phyloP scores from a whole-genome alignment of 2,888 invertebrate species.

The Gastrophysa polygoni region DNA sequence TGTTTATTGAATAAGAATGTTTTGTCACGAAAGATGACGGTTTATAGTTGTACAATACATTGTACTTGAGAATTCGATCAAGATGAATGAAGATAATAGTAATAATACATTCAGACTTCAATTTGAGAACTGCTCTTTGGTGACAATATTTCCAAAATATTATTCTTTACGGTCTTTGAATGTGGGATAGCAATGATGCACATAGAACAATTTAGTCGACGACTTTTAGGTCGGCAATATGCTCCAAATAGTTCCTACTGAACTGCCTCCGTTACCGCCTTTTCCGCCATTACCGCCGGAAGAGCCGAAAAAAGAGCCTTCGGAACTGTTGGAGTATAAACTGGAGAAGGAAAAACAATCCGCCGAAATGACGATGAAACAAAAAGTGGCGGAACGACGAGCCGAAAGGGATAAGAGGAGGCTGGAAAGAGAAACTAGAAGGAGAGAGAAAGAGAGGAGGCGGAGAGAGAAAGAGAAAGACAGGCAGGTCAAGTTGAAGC shows the following conservation, averaged over 20 bases:
- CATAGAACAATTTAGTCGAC: background rate
- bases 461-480: conserved; percentile 54
- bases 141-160: too few species aligned
- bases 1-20: too few species aligned
- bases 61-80: too few species aligned
- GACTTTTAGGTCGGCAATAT: conserved; percentile 63
- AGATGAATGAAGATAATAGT: too few species aligned
- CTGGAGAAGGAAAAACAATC: conserved; percentile 37
- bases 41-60: too few species aligned
- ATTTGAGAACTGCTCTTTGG: too few species aligned
- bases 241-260: conserved; percentile 65
- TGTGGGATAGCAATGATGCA: background rate
- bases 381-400: conserved; percentile 50
- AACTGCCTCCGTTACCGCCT: conserved; percentile 45
- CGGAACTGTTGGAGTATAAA: background rate
- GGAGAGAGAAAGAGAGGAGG: conserved; percentile 55
- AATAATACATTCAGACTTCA: too few species aligned
- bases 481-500: conserved; percentile 52
- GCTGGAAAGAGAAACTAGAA: conserved; percentile 52
- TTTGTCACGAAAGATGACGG: too few species aligned
- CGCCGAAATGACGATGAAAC: conserved; percentile 49
- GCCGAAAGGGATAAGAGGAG: conserved; percentile 54
- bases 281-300: conserved; percentile 21
- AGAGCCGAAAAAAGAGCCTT: conserved; percentile 8
- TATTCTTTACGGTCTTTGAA: too few species aligned